Percentiles rank a stretch among this genome's conserved stretches.
Conservation (phyloP, 2,888 invertebrate genomes). For the Scaptomyza tumidula region DNA sequence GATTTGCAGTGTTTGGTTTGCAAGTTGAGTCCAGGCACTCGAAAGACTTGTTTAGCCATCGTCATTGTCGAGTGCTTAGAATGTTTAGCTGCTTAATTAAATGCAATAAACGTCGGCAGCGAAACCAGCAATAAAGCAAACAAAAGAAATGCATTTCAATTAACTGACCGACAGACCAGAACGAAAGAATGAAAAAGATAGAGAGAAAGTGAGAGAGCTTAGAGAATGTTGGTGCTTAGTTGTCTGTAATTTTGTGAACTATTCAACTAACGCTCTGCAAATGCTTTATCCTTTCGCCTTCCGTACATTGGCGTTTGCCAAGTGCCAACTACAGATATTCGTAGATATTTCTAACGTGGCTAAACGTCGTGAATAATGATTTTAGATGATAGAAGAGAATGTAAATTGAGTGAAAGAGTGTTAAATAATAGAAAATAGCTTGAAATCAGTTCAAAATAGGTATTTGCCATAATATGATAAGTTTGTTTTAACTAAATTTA, state of each 20-base stretch:
- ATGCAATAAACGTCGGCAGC: constrained; percentile 47
- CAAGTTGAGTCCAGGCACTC: constrained; percentile 6
- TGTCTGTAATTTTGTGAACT: constrained; percentile 59
- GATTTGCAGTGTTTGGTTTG: constrained; percentile 39
- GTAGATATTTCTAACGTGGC: constrained; percentile 4
- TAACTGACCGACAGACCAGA: constrained; percentile 19
- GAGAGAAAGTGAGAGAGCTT: background rate
- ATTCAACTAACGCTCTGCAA: constrained; percentile 34
- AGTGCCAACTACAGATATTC: constrained; percentile 29
- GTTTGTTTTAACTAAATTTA: too few relatives aligned
- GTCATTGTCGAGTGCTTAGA: constrained; percentile 41
- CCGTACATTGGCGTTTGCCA: constrained; percentile 17
- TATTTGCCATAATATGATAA: too few relatives aligned
- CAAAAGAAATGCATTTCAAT: constrained; percentile 66
- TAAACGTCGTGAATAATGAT: constrained; percentile 19
- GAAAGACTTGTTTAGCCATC: constrained; percentile 35
- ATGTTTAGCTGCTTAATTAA: constrained; percentile 67
- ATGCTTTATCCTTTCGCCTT: background rate
- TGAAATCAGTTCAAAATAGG: background rate
- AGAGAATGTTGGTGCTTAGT: constrained; percentile 15
- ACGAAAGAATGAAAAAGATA: background rate
- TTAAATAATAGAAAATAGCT: background rate
- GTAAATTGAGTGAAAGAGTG: background rate
- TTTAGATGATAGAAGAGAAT: background rate
- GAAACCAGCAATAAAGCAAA: constrained; percentile 34